Evolutionary conservation across 1,140 invertebrate species (phyloP).

Genomic region (Drosophila lowei): DNA sequence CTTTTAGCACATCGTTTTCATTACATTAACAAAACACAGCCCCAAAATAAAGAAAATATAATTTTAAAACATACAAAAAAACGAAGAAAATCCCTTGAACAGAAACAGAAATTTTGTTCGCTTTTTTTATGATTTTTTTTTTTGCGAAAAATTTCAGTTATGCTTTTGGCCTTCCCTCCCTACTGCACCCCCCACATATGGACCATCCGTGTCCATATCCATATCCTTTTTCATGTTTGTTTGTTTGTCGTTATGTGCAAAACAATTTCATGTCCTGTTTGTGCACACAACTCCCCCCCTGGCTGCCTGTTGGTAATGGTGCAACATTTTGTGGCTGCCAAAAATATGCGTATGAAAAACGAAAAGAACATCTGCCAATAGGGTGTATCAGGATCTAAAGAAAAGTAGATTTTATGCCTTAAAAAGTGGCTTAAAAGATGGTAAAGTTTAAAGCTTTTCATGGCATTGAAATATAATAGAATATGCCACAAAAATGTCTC

Average conservation of each 20-base stretch:
- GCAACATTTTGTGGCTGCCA: constrained; percentile 70
- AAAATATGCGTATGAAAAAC: constrained; percentile 59
- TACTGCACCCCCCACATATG: constrained; percentile 5
- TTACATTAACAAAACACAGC: constrained; percentile 66
- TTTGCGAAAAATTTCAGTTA: constrained; percentile 51
- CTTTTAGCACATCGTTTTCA: constrained; percentile 74
- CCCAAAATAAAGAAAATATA: constrained; percentile 36
- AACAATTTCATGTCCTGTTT: constrained; percentile 73
- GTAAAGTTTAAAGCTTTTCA: too few species aligned
- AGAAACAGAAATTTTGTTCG: constrained; percentile 22
- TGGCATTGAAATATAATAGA: too few species aligned
- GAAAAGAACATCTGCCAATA: neutral
- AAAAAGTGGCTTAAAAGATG: neutral
- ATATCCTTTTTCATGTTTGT: constrained; percentile 54
- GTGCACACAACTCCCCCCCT: constrained; percentile 25
- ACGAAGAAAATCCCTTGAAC: neutral
- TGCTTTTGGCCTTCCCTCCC: constrained; percentile 32
- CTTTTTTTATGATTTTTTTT: constrained; percentile 49
- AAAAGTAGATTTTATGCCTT: neutral
- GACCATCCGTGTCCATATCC: constrained; percentile 29
- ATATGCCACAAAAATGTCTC: too few species aligned
- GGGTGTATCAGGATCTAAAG: neutral
- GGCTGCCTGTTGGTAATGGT: constrained; percentile 38
- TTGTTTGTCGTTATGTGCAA: constrained; percentile 71
- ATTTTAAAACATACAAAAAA: constrained; percentile 31